These are phyloP conservation scores for Mastigias papua DNA, from an alignment of 30 jellyfish, hydroid and myxozoan genomes.

Conservation along the genomic window DNA sequence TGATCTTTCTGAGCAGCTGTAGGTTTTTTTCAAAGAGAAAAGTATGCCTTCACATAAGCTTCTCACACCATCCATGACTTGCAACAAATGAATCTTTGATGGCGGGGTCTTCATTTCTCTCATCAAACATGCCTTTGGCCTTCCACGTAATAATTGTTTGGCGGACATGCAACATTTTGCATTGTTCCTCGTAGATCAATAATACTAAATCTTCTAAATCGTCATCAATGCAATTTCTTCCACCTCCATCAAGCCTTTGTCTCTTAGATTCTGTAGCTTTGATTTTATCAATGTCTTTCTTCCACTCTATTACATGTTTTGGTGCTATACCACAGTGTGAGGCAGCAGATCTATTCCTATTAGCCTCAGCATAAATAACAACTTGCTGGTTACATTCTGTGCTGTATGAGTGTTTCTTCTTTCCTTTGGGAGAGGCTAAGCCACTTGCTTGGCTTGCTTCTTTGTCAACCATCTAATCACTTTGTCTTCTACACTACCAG, in stretches of 20 bases:
- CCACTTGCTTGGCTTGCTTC: conserved; percentile 26
- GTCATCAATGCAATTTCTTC: neutral
- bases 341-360: conserved; percentile 71
- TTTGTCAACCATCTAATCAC: conserved; percentile 32
- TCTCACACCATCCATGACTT: neutral
- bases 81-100: neutral
- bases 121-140: neutral
- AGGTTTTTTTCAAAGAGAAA: neutral
- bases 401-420: conserved; percentile 36
- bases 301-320: neutral
- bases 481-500: neutral
- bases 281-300: neutral
- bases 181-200: conserved; percentile 33
- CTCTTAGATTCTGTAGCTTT: neutral
- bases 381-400: conserved; percentile 63
- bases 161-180: conserved; percentile 45
- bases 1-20: neutral
- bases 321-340: neutral
- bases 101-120: neutral
- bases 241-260: neutral
- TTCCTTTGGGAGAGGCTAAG: conserved; percentile 38
- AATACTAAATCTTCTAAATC: conserved; percentile 17
- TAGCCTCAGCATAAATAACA: conserved; percentile 61
- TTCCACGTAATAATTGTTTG: neutral
- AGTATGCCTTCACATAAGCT: neutral